Percentiles rank a stretch among this genome's conserved stretches.
These are phyloP conservation scores for Chalcosyrphus nemorum DNA, from an alignment of 2,888 invertebrate species.

Conservation along the genomic window DNA sequence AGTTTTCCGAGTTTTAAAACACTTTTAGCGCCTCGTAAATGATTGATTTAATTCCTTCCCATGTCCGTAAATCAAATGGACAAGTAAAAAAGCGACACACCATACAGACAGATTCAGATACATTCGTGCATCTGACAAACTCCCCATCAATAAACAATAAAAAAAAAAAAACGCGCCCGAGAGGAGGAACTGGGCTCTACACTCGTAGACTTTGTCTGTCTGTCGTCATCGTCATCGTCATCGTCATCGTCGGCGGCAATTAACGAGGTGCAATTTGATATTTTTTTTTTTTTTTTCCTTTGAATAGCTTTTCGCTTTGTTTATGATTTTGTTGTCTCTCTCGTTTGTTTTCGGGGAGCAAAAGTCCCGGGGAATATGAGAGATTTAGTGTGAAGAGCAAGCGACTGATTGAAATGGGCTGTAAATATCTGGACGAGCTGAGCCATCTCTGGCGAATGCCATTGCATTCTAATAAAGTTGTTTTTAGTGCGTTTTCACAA, in stretches of 20 bases:
- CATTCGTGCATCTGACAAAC: not conserved
- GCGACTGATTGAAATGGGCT: constrained; percentile 42
- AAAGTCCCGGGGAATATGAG: constrained; percentile 16
- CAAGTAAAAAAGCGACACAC: constrained; percentile 18
- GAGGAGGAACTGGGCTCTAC: constrained; percentile 1
- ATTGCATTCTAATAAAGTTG: constrained; percentile 45
- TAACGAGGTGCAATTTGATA: constrained; percentile 62
- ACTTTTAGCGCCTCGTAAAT: constrained; percentile 68
- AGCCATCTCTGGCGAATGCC: not conserved
- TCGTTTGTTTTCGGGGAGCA: not conserved
- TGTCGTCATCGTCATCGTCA: constrained; percentile 34
- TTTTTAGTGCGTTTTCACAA: constrained; percentile 23
- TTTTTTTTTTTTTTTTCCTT: not conserved
- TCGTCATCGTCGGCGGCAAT: constrained; percentile 41
- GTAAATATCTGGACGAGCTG: constrained; percentile 12
- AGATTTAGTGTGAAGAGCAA: constrained; percentile 39
- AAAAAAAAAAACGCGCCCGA: no score
- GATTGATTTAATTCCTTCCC: constrained; percentile 49
- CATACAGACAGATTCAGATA: not conserved
- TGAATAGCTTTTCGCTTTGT: not conserved
- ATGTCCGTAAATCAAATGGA: constrained; percentile 55
- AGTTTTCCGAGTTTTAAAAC: constrained; percentile 34
- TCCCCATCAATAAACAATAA: constrained; percentile 31
- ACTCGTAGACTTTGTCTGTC: constrained; percentile 21
- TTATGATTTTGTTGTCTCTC: not conserved